Percentiles rank a stretch among this genome's conserved stretches.
These are phyloP conservation scores for Psettodes erumei DNA, from an alignment of 2,113 vertebrate species.

Conservation along the genomic window DNA sequence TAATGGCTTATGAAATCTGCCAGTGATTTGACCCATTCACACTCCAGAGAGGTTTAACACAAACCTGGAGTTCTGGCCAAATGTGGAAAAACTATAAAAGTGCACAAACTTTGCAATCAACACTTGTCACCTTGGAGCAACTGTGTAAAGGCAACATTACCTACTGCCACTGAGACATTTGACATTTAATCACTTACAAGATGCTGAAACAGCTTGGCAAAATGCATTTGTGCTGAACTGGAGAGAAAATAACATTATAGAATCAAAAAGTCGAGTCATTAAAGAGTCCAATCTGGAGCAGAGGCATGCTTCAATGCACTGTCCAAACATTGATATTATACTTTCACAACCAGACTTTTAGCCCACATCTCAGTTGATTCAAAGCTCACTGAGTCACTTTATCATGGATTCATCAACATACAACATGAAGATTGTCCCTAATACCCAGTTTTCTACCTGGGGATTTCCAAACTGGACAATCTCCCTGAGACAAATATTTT, in stretches of 20 bases:
- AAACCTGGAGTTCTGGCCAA: neutral
- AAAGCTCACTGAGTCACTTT: neutral
- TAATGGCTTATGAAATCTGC: conserved; percentile 1
- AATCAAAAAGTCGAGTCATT: neutral
- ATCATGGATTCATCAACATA: neutral
- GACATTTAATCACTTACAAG: neutral
- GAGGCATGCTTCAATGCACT: neutral
- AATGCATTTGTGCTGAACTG: neutral
- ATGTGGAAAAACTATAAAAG: neutral
- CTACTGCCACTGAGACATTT: neutral
- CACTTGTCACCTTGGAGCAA: neutral
- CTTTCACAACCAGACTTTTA: neutral
- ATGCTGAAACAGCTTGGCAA: neutral
- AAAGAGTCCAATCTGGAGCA: neutral
- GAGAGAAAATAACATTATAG: neutral
- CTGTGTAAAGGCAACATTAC: neutral
- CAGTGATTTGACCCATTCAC: neutral
- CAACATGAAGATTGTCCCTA: neutral
- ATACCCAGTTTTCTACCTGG: conserved; percentile 10
- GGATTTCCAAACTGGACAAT: conserved; percentile 5
- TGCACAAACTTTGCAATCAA: neutral
- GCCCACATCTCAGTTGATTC: neutral
- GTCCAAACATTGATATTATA: neutral
- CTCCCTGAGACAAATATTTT: conserved; percentile 22
- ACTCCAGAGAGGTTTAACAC: neutral